A percentile compares a stretch with the other conserved stretches of the same genome.
Evolutionary conservation across 2,113 vertebrate genomes (phyloP).

Genomic region (Pelecanus crispus): DNA sequence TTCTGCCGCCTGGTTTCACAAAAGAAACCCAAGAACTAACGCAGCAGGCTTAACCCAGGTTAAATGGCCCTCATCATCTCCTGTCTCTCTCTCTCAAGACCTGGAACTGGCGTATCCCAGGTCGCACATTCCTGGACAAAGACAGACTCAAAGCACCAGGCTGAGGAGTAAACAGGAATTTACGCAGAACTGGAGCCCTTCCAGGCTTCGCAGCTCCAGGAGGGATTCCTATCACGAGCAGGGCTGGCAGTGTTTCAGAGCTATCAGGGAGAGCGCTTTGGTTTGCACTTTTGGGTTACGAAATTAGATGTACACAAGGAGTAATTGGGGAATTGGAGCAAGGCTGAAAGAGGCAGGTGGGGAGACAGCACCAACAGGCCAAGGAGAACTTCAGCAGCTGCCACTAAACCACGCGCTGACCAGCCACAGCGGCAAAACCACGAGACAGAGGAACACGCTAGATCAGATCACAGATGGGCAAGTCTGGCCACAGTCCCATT

Average conservation of each 20-base stretch:
- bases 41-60: not conserved
- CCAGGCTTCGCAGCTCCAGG: slow-evolving; percentile 17
- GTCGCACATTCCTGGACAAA: not conserved
- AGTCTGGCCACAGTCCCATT: not conserved
- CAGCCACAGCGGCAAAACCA: not conserved
- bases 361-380: not conserved
- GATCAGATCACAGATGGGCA: not conserved
- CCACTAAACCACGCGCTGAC: not conserved
- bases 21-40: not conserved
- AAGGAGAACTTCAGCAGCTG: not conserved
- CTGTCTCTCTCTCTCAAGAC: not conserved
- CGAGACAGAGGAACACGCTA: not conserved
- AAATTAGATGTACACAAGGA: not conserved
- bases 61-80: not conserved
- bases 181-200: slow-evolving; percentile 16
- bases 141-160: not conserved
- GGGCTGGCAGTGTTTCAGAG: not conserved
- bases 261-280: not conserved
- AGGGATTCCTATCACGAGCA: slow-evolving; percentile 41
- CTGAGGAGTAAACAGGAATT: not conserved
- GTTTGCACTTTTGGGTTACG: not conserved
- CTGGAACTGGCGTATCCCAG: not conserved
- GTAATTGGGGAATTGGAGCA: not conserved
- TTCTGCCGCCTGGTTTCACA: not conserved
- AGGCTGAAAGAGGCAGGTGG: not conserved